Conservation (phyloP, 1,140 invertebrate genomes). For the Homalodisca vitripennis region DNA sequence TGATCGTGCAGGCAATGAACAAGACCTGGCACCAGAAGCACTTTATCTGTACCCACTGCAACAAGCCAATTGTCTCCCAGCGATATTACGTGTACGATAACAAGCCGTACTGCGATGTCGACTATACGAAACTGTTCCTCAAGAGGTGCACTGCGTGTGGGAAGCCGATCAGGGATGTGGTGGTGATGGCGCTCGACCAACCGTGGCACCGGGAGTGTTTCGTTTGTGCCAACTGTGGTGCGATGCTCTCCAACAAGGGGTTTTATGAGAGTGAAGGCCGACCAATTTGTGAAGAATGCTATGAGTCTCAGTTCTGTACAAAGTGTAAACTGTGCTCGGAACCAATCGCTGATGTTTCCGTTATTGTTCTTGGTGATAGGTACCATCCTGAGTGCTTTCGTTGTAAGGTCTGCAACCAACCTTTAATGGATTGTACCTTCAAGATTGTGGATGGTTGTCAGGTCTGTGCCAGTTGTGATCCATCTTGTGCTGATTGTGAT, state of each 20-base stretch:
- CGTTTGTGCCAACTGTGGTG: background rate
- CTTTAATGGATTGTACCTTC: background rate
- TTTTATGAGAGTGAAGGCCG: background rate
- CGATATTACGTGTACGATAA: background rate
- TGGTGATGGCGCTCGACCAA: background rate
- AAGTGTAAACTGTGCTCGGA: background rate
- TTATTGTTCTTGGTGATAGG: background rate
- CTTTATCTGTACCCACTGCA: background rate
- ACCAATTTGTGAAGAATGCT: constrained; percentile 38
- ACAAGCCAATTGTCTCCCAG: background rate
- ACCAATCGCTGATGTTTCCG: background rate
- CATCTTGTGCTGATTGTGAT: too few species aligned
- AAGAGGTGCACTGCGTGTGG: background rate
- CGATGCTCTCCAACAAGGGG: background rate
- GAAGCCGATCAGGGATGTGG: background rate
- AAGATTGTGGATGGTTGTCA: background rate
- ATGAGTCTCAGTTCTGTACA: background rate
- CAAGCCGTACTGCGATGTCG: background rate
- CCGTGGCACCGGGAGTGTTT: background rate
- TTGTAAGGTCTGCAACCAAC: background rate
- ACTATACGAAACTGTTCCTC: background rate
- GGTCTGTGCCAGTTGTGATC: background rate
- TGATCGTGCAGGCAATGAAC: background rate
- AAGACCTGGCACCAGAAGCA: background rate
- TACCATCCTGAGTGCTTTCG: background rate